phyloP scores from a whole-genome alignment of 2,113 vertebrate genomes.

The Orientallactaga bullata region DNA sequence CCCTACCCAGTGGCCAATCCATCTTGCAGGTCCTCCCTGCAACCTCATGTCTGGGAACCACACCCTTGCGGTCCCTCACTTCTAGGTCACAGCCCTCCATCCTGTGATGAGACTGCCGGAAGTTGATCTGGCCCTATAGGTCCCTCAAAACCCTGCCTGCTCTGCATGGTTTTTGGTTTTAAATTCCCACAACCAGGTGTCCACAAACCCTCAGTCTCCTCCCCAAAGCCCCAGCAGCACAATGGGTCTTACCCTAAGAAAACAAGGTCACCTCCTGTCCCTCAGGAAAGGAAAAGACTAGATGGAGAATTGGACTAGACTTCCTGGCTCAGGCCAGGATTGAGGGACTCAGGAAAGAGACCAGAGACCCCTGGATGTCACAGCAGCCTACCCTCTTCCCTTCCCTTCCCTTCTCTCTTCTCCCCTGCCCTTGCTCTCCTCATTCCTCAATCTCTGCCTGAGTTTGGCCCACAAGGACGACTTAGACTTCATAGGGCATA shows the following conservation, averaged over 20 bases:
- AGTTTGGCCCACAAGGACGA: conserved; percentile 87
- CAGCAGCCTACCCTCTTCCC: background rate
- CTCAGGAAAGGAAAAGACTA: background rate
- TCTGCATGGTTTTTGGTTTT: background rate
- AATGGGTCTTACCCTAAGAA: rapidly evolving
- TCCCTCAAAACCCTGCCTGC: background rate
- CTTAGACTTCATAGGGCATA: conserved; percentile 88
- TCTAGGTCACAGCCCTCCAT: too few relatives aligned
- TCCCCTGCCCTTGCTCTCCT: too few relatives aligned
- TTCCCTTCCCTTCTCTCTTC: background rate
- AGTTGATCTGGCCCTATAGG: too few relatives aligned
- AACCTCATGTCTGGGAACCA: background rate
- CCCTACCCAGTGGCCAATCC: background rate
- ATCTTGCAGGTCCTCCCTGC: background rate
- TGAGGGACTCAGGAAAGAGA: too few relatives aligned
- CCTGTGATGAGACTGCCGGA: rapidly evolving
- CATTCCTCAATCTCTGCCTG: conserved; percentile 44
- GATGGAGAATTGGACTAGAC: too few relatives aligned
- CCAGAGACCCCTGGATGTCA: background rate
- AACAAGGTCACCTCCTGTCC: background rate
- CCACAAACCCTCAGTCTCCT: background rate
- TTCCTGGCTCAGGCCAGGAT: too few relatives aligned
- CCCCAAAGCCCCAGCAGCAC: background rate
- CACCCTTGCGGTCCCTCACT: too few relatives aligned
- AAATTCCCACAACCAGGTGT: too few relatives aligned